Evolutionary conservation across 2,797 vertebrate species (phyloP), one percentile per base, ranked within the genome.

Genomic region (Microcaecilia unicolor): DNA sequence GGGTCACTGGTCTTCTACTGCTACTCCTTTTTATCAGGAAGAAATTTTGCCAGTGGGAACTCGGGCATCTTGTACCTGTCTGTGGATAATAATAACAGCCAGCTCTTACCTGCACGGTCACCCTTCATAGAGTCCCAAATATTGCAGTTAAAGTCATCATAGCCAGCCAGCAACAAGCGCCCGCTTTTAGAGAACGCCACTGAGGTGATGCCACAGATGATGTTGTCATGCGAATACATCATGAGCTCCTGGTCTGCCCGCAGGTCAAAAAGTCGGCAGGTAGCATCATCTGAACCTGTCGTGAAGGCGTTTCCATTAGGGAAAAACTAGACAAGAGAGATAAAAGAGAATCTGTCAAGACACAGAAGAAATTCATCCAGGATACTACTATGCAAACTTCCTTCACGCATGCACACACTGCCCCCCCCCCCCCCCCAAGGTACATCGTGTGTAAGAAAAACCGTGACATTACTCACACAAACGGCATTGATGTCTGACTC

Each of bases 41-140:
- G n/a, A n/a, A n/a, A n/a, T n/a, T n/a, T n/a, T n/a, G n/a, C n/a
- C n/a, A n/a, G n/a, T n/a, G n/a, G n/a, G n/a, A n/a, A n/a, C n/a
- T n/a, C n/a, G n/a, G n/a, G n/a, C n/a, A n/a, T n/a, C n/a, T n/a
- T n/a, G n/a, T n/a, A n/a, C n/a, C n/a, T n/a, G n/a, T n/a, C n/a
- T n/a, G n/a, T n/a, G n/a, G n/a, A n/a, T n/a, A n/a, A n/a, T n/a
- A n/a, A n/a, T n/a, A n/a, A n/a, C n/a, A n/a, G 6, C 4, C 6
- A 4, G 20, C 22, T 58, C 76, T 55, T 39, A 92, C 91, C 90
- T 73, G 89, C 87, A 17, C 89, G 74, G 55, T 93, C 91, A 1
- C 87, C 90, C 66, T 93, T 93, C 90, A 93, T 90, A 47, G 89
- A 81, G 20, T 93, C 91, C 91, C 91, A 93, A 74, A 93, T 87